phyloP scores from a whole-genome alignment of 2,888 invertebrate species.

The Lasioglossum lativentre region DNA sequence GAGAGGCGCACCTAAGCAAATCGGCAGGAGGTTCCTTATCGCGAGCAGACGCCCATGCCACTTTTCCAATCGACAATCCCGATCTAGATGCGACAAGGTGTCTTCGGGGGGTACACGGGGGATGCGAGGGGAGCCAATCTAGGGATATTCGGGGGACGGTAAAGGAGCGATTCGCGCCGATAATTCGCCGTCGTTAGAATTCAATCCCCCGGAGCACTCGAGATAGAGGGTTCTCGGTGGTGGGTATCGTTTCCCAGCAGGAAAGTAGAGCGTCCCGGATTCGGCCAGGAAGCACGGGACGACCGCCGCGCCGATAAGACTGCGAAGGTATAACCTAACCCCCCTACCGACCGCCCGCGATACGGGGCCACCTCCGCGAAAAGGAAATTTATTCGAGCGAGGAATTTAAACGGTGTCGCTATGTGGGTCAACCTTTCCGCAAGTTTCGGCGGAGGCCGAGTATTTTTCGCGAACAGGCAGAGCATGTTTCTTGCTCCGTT shows the following conservation, averaged over 20 bases:
- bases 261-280: slow-evolving; percentile 54
- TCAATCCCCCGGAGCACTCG: slow-evolving; percentile 24
- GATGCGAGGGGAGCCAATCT: not conserved
- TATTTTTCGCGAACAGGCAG: not conserved
- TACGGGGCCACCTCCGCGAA: slow-evolving; percentile 8
- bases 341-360: not conserved
- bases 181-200: slow-evolving; percentile 38
- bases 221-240: slow-evolving; percentile 12
- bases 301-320: slow-evolving; percentile 32
- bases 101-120: not conserved
- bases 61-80: slow-evolving; percentile 10
- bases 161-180: slow-evolving; percentile 11
- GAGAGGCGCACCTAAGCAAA: not conserved
- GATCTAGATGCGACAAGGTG: not conserved
- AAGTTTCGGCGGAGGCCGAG: slow-evolving; percentile 19
- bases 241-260: slow-evolving; percentile 17
- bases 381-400: slow-evolving; percentile 53
- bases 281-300: slow-evolving; percentile 14
- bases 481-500: not conserved
- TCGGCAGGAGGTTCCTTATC: not conserved
- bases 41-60: not conserved
- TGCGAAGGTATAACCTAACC: not conserved
- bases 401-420: slow-evolving; percentile 51
- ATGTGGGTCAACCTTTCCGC: slow-evolving; percentile 53
- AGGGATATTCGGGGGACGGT: not conserved